Conservation (phyloP, 2,797 vertebrate species). For the Calcarius lapponicus region DNA sequence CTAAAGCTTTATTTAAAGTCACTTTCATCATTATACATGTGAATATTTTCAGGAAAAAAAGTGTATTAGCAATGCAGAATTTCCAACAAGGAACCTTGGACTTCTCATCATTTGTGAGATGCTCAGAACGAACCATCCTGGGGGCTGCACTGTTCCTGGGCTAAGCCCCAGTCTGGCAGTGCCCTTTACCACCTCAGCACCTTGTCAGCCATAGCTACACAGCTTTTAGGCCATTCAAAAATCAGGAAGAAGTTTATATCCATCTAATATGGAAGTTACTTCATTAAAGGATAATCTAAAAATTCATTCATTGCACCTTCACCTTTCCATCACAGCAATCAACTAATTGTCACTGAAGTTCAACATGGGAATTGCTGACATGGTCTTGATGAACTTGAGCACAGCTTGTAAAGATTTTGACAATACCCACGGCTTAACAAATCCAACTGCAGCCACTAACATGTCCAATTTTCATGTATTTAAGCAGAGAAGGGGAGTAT, state of each 20-base stretch:
- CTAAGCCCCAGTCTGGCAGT: background rate
- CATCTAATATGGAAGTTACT: background rate
- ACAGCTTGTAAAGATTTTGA: background rate
- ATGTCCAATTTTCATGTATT: background rate
- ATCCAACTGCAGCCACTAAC: background rate
- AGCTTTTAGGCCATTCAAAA: background rate
- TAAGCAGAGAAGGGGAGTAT: background rate
- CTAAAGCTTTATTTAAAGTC: background rate
- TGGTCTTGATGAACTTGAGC: background rate
- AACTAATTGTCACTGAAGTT: background rate
- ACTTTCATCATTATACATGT: background rate
- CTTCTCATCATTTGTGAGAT: background rate
- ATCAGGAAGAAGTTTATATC: background rate
- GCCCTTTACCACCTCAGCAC: background rate
- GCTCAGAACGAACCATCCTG: background rate
- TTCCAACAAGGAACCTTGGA: background rate
- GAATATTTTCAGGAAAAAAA: background rate
- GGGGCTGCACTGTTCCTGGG: background rate
- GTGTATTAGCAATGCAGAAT: background rate
- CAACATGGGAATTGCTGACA: background rate
- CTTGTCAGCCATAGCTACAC: background rate
- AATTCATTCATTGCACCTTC: background rate
- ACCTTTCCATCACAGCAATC: background rate
- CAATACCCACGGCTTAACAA: background rate
- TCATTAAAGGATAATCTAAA: background rate